A percentile compares a stretch with the other conserved stretches of the same genome.
phyloP scores from a whole-genome alignment of 92 coral and sea anemone species.

The Phenganax marumi region DNA sequence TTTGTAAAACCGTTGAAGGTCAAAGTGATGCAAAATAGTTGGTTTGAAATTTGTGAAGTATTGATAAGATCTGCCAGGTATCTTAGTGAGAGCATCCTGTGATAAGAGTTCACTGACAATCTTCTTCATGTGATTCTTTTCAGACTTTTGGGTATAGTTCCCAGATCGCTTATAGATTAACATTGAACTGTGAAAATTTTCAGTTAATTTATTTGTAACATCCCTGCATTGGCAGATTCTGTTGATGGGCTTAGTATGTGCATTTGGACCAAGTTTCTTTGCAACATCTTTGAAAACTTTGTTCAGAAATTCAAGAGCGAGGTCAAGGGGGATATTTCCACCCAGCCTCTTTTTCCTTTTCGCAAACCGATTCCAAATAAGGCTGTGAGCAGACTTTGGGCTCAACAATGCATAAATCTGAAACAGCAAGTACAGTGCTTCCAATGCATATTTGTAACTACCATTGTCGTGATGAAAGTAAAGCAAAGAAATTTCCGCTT shows the following conservation, averaged over 20 bases:
- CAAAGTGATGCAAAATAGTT: constrained; percentile 39
- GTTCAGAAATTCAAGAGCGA: constrained; percentile 51
- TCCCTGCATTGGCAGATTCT: constrained; percentile 36
- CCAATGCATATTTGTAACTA: constrained; percentile 50
- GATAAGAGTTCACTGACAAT: constrained; percentile 51
- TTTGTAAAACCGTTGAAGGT: constrained; percentile 41
- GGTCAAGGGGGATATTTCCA: constrained; percentile 46
- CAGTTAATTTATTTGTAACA: constrained; percentile 36
- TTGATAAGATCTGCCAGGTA: constrained; percentile 53
- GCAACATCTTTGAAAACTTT: constrained; percentile 48
- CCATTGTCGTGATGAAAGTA: constrained; percentile 46
- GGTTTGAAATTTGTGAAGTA: constrained; percentile 43
- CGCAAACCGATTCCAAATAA: constrained; percentile 28
- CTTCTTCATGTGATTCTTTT: constrained; percentile 44
- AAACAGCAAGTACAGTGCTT: constrained; percentile 50
- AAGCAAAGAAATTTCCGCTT: constrained; percentile 59
- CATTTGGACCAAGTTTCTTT: constrained; percentile 45
- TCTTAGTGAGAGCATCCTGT: constrained; percentile 36
- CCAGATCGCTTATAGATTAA: constrained; percentile 49
- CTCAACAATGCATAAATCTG: constrained; percentile 46
- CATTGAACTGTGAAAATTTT: constrained; percentile 45
- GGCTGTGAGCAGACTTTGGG: constrained; percentile 46
- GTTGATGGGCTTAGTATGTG: constrained; percentile 41
- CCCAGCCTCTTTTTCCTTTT: constrained; percentile 35
- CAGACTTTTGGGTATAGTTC: constrained; percentile 36